A percentile compares a stretch with the other conserved stretches of the same genome.
Evolutionary conservation across 2,113 vertebrate species (phyloP).

Genomic region (Mohoua ochrocephala): DNA sequence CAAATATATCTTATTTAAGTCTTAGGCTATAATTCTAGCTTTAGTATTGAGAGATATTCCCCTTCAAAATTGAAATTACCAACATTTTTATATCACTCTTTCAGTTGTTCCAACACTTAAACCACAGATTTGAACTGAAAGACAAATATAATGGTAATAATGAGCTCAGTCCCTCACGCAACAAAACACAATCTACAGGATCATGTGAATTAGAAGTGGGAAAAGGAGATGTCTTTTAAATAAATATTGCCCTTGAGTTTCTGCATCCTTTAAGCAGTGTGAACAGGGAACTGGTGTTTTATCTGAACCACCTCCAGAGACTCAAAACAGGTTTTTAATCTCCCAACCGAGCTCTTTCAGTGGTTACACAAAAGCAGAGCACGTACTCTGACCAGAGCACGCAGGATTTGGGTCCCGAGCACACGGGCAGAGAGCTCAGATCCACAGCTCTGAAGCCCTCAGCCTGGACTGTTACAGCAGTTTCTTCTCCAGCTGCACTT

Average conservation of each 20-base stretch:
- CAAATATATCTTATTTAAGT: background rate
- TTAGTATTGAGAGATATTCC: background rate
- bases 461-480: background rate
- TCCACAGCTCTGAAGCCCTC: background rate
- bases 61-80: background rate
- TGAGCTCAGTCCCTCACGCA: background rate
- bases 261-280: background rate
- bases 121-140: background rate
- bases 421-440: background rate
- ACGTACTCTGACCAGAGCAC: fast-evolving
- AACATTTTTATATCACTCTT: background rate
- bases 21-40: background rate
- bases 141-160: background rate
- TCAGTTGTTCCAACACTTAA: background rate
- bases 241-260: background rate
- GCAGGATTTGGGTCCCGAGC: background rate
- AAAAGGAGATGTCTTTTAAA: background rate
- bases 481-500: background rate
- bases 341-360: background rate
- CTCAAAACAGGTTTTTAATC: background rate
- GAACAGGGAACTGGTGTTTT: background rate
- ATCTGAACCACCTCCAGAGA: background rate
- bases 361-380: background rate
- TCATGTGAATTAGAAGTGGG: background rate
- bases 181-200: fast-evolving